phyloP scores from a whole-genome alignment of 1,140 invertebrate species.

The Trichogramma pretiosum region DNA sequence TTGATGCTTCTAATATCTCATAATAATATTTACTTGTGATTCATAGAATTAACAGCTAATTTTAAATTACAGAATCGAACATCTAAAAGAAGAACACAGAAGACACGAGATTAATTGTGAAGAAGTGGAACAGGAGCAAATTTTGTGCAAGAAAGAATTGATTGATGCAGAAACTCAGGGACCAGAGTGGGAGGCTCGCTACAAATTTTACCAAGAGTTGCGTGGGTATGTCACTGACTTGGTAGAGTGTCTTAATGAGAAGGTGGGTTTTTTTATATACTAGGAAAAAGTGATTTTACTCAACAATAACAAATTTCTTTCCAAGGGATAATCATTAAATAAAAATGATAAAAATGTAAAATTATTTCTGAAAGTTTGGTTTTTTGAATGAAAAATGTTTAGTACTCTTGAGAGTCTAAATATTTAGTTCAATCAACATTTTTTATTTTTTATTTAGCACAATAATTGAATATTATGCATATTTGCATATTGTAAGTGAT shows the following conservation, averaged over 20 bases:
- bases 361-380: no score
- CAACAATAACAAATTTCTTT: not conserved
- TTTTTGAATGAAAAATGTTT: no score
- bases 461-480: no score
- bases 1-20: not conserved
- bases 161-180: conserved; percentile 53
- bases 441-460: no score
- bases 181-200: conserved; percentile 64
- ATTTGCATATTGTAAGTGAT: no score
- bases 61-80: conserved; percentile 52
- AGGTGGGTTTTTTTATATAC: conserved; percentile 59
- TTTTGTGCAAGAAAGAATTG: conserved; percentile 54
- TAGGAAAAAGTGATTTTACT: conserved; percentile 17
- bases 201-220: conserved; percentile 90
- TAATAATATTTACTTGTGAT: not conserved
- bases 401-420: no score
- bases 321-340: no score
- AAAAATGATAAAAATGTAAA: no score
- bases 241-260: conserved; percentile 91
- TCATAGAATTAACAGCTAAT: no score
- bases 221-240: conserved; percentile 92
- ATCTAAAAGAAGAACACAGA: conserved; percentile 52
- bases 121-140: conserved; percentile 51
- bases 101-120: conserved; percentile 47
- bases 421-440: no score